phyloP scores from a whole-genome alignment of 1,140 invertebrate genomes.

The Potamilus streckersoni region DNA sequence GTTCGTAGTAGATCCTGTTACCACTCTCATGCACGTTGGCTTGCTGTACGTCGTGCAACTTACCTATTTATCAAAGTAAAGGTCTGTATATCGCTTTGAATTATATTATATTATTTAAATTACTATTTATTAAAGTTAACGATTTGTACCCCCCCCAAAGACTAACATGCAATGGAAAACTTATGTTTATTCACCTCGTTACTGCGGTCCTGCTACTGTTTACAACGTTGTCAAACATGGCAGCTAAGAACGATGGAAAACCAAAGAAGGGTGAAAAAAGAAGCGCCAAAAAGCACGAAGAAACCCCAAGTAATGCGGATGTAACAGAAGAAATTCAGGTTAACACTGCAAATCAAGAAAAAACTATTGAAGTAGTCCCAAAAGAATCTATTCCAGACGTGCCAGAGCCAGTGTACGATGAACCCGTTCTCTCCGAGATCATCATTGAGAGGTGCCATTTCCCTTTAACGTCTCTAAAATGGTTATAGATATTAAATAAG shows the following conservation, averaged over 20 bases:
- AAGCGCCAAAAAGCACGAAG: slow-evolving; percentile 55
- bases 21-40: too few relatives aligned
- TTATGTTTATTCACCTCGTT: background rate
- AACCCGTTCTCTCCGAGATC: slow-evolving; percentile 60
- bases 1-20: too few relatives aligned
- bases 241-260: slow-evolving; percentile 50
- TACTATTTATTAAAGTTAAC: too few relatives aligned
- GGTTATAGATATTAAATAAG: background rate
- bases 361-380: slow-evolving; percentile 33
- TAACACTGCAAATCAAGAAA: slow-evolving; percentile 30
- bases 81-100: too few relatives aligned
- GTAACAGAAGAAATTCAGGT: slow-evolving; percentile 34
- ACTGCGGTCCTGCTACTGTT: slow-evolving; percentile 44
- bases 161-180: too few relatives aligned
- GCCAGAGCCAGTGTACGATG: slow-evolving; percentile 63
- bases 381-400: slow-evolving; percentile 59
- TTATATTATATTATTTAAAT: too few relatives aligned
- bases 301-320: slow-evolving; percentile 35
- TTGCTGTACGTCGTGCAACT: too few relatives aligned
- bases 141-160: too few relatives aligned
- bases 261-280: slow-evolving; percentile 50
- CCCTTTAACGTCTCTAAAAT: background rate
- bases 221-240: slow-evolving; percentile 51
- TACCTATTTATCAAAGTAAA: too few relatives aligned
- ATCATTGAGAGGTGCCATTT: slow-evolving; percentile 60